Percentiles rank a stretch among this genome's conserved stretches.
Evolutionary conservation across 2,113 vertebrate species (phyloP).

Genomic region (Regulus satrapa): DNA sequence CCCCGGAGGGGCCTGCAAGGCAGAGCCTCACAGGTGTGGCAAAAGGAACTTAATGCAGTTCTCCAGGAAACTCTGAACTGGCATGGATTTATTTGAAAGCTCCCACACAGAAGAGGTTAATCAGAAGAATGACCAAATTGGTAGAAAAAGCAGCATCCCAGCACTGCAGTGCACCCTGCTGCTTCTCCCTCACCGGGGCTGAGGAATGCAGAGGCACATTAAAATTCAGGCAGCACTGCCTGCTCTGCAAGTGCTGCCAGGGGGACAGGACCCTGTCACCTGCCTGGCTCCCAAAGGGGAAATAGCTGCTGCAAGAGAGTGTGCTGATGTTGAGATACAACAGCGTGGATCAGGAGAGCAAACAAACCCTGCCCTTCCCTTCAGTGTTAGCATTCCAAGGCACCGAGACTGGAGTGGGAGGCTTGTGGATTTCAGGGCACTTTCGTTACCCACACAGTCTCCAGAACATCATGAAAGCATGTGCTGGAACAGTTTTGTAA

Average conservation of each 20-base stretch:
- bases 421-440: neutral
- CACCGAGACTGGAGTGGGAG: neutral
- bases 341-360: neutral
- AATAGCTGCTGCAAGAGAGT: neutral
- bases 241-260: neutral
- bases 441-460: rapidly evolving
- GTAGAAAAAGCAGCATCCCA: neutral
- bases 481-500: neutral
- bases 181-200: neutral
- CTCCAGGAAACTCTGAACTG: neutral
- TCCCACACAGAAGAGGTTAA: neutral
- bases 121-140: neutral
- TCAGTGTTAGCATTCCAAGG: neutral
- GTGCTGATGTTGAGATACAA: neutral
- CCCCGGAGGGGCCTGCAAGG: neutral
- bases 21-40: rapidly evolving
- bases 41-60: neutral
- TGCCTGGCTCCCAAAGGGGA: neutral
- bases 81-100: neutral
- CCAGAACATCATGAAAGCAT: neutral
- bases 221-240: neutral
- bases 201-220: neutral
- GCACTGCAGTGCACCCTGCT: neutral
- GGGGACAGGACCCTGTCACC: neutral
- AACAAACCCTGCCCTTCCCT: neutral